Percentiles rank a stretch among this genome's conserved stretches.
Conservation (phyloP, 2,888 invertebrate species). For the Graphium colonna region DNA sequence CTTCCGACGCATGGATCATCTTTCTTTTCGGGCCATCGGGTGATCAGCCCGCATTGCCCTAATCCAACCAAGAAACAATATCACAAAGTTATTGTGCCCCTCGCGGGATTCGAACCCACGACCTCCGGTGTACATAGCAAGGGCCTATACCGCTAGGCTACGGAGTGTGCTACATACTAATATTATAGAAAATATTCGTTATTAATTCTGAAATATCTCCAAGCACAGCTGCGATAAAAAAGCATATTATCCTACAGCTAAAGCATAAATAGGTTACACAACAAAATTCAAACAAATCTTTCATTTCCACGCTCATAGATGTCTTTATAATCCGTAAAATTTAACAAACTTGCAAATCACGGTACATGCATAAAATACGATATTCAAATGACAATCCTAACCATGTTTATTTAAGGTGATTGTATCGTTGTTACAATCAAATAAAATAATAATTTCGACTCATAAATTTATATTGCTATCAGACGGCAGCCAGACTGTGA, state of each 20-base stretch:
- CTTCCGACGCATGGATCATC: no score
- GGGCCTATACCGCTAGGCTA: no score
- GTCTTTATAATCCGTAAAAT: not conserved
- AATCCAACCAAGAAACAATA: no score
- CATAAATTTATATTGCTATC: slow-evolving; percentile 2
- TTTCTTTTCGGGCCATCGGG: no score
- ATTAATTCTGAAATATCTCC: no score
- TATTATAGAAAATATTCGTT: no score
- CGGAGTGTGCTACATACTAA: no score
- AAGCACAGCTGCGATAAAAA: not conserved
- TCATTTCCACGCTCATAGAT: not conserved
- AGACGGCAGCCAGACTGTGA: slow-evolving; percentile 10
- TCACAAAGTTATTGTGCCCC: no score
- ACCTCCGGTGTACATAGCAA: no score
- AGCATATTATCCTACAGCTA: not conserved
- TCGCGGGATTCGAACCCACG: no score
- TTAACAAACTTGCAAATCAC: not conserved
- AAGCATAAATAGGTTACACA: not conserved
- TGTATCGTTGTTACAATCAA: not conserved
- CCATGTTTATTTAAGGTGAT: not conserved
- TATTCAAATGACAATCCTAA: not conserved
- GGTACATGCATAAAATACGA: not conserved
- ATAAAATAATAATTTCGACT: slow-evolving; percentile 8
- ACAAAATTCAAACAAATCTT: not conserved
- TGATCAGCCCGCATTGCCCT: no score